A percentile compares a stretch with the other conserved stretches of the same genome.
Conservation (phyloP, 2,113 vertebrate species). For the Stegastes partitus region DNA sequence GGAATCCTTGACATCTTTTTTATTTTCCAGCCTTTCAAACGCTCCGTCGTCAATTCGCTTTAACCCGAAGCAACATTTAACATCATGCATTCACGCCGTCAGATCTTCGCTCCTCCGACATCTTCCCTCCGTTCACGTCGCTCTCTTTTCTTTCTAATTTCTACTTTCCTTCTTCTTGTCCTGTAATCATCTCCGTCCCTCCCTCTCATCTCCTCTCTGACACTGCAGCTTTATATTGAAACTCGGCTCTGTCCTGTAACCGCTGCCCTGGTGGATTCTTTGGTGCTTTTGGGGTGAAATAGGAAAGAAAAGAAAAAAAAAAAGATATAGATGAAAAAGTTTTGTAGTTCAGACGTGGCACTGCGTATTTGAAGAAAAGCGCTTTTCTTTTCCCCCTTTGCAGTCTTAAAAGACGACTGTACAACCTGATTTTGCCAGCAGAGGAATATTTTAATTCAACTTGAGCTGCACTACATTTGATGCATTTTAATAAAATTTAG, state of each 20-base stretch:
- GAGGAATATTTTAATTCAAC: slow-evolving; percentile 11
- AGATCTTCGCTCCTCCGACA: background rate
- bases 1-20: too few relatives aligned
- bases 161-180: slow-evolving; percentile 41
- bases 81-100: background rate
- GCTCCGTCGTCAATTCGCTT: background rate
- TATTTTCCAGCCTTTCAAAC: background rate
- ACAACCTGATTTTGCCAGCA: background rate
- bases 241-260: slow-evolving; percentile 44
- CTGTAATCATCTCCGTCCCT: slow-evolving; percentile 63
- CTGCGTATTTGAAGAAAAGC: slow-evolving; percentile 20
- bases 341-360: slow-evolving; percentile 37
- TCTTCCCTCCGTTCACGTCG: slow-evolving; percentile 16
- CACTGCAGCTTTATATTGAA: slow-evolving; percentile 21
- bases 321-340: slow-evolving; percentile 28
- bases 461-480: background rate
- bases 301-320: background rate
- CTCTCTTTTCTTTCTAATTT: slow-evolving; percentile 45
- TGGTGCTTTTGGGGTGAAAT: background rate
- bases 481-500: slow-evolving; percentile 1
- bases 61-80: background rate
- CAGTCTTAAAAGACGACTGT: background rate
- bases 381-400: background rate
- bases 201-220: slow-evolving; percentile 45
- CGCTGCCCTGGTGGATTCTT: slow-evolving; percentile 23